Conservation (phyloP, 2,797 vertebrate genomes). For the Pangasius sanitwongsei region DNA sequence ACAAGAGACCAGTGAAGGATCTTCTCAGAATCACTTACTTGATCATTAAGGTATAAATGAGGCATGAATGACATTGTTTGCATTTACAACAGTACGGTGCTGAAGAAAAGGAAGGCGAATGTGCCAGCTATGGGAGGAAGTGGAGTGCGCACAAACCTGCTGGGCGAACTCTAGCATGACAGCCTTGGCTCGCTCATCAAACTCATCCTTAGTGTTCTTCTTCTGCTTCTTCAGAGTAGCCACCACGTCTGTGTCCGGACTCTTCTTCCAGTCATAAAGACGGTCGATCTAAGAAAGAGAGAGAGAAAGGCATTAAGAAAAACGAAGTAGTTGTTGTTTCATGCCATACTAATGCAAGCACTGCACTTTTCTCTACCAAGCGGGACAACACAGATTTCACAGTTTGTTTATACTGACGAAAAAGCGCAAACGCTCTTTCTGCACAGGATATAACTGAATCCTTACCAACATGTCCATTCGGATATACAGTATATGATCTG, state of each 20-base stretch:
- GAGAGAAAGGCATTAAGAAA: not conserved
- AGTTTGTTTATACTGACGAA: not conserved
- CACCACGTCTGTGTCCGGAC: conserved; percentile 90
- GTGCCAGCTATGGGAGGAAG: not conserved
- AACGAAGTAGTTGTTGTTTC: not conserved
- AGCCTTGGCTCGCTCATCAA: conserved; percentile 91
- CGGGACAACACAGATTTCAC: not conserved
- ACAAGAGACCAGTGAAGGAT: not conserved
- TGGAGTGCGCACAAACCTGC: conserved; percentile 76
- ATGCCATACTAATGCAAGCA: not conserved
- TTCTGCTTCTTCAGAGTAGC: conserved; percentile 97
- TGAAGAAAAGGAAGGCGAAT: not conserved
- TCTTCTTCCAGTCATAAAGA: conserved; percentile 98
- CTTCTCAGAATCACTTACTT: not conserved
- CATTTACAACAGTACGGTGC: not conserved
- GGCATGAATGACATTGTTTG: too few species aligned
- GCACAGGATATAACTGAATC: not conserved
- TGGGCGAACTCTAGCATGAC: conserved; percentile 95
- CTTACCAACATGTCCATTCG: not conserved
- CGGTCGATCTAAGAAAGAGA: conserved; percentile 84
- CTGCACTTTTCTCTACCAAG: not conserved
- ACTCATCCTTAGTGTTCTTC: conserved; percentile 98
- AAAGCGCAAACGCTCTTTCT: not conserved
- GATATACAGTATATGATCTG: not conserved
- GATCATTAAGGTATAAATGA: not conserved